Percentiles rank a stretch among this genome's conserved stretches.
Evolutionary conservation across 2,113 vertebrate species (phyloP).

Genomic region (Todiramphus chloris): DNA sequence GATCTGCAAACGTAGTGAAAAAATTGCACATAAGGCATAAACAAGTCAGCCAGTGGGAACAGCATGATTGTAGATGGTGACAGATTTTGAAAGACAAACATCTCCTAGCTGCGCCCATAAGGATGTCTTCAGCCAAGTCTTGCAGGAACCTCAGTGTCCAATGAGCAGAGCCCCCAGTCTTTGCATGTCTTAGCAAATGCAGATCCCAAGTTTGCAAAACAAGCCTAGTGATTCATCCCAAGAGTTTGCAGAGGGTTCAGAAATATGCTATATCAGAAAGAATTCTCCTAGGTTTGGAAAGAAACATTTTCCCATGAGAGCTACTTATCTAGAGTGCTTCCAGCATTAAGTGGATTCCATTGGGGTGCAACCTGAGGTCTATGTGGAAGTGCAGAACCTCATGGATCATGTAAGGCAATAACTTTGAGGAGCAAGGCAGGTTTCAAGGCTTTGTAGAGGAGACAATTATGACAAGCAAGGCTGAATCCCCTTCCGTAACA

Average conservation of each 20-base stretch:
- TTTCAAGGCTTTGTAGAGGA: neutral
- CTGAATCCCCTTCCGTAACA: neutral
- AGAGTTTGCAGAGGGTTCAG: neutral
- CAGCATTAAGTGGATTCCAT: neutral
- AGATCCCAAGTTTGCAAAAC: neutral
- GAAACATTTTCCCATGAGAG: neutral
- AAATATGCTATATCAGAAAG: neutral
- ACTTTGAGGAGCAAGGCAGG: neutral
- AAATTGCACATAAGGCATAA: neutral
- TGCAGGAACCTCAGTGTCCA: neutral
- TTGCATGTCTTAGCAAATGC: neutral
- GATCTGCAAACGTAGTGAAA: neutral
- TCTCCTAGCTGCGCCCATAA: neutral
- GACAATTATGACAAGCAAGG: neutral
- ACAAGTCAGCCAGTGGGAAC: neutral
- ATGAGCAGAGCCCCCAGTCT: neutral
- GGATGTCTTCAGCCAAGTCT: neutral
- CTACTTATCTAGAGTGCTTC: neutral
- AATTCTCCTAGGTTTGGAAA: neutral
- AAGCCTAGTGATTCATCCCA: neutral
- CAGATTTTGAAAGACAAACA: neutral
- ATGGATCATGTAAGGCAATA: neutral
- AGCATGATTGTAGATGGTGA: neutral
- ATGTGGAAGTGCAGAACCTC: neutral
- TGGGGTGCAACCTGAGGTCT: neutral